A percentile compares a stretch with the other conserved stretches of the same genome.
These are phyloP conservation scores for Papilio polyxenes DNA, from an alignment of 1,140 invertebrate species.

Conservation along the genomic window DNA sequence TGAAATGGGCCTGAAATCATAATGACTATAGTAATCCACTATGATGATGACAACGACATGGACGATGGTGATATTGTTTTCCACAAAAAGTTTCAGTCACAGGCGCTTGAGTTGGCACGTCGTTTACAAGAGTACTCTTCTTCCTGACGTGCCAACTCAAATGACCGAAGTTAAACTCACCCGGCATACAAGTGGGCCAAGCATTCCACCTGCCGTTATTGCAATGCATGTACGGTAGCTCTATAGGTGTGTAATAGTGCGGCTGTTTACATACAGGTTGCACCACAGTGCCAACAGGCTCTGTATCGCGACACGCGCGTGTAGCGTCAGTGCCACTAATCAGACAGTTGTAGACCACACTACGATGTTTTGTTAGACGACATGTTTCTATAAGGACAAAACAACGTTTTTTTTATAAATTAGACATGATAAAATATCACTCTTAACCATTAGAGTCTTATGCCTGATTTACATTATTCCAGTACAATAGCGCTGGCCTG, in stretches of 20 bases:
- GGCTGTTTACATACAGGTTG: conserved; percentile 20
- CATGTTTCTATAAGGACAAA: background rate
- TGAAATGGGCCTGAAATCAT: too few species aligned
- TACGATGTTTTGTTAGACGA: conserved; percentile 18
- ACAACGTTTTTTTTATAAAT: background rate
- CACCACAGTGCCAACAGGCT: conserved; percentile 21
- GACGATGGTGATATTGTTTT: too few species aligned
- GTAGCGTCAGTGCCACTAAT: conserved; percentile 28
- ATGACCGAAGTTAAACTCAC: background rate
- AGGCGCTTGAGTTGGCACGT: background rate
- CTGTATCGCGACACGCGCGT: background rate
- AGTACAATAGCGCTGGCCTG: too few species aligned
- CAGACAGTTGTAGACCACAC: conserved; percentile 9
- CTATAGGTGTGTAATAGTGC: conserved; percentile 16
- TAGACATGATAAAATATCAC: too few species aligned
- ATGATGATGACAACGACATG: too few species aligned
- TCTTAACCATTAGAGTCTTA: too few species aligned
- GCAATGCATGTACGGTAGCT: conserved; percentile 26
- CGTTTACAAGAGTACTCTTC: background rate
- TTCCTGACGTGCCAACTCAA: background rate
- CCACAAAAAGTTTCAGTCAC: too few species aligned
- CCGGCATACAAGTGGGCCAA: conserved; percentile 32
- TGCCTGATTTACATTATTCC: too few species aligned
- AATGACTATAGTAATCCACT: too few species aligned
- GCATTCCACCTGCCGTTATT: background rate